These are phyloP conservation scores for Leucoptera coffeella DNA, from an alignment of 2,888 invertebrate genomes.

Conservation along the genomic window DNA sequence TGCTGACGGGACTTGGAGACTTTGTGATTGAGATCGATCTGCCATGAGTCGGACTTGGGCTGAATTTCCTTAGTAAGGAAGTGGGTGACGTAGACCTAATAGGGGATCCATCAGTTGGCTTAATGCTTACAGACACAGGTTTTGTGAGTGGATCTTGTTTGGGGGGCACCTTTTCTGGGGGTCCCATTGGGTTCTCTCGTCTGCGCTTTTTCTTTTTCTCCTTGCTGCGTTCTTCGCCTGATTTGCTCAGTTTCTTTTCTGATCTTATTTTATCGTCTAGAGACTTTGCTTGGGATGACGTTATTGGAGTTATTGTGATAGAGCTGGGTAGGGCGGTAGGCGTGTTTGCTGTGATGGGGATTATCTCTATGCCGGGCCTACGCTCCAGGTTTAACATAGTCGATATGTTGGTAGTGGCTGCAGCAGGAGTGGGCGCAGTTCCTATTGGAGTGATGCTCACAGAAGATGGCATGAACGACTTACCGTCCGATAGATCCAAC, in stretches of 20 bases:
- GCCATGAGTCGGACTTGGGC: constrained; percentile 65
- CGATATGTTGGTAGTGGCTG: constrained; percentile 54
- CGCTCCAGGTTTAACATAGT: constrained; percentile 62
- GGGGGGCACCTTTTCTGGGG: constrained; percentile 73
- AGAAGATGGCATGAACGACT: constrained; percentile 44
- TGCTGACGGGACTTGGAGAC: constrained; percentile 44
- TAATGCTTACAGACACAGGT: constrained; percentile 68
- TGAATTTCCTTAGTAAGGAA: constrained; percentile 62
- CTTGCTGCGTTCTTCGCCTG: constrained; percentile 37
- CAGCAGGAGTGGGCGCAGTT: constrained; percentile 51
- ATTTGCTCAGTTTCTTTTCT: constrained; percentile 38
- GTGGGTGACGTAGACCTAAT: constrained; percentile 62
- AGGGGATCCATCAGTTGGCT: constrained; percentile 59
- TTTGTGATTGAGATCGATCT: constrained; percentile 60
- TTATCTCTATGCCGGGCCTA: constrained; percentile 77
- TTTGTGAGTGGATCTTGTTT: constrained; percentile 67
- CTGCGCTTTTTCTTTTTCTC: constrained; percentile 72
- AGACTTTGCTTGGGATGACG: constrained; percentile 47
- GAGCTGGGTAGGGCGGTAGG: constrained; percentile 67
- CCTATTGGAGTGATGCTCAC: constrained; percentile 46
- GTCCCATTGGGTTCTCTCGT: constrained; percentile 74
- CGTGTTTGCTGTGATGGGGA: constrained; percentile 64
- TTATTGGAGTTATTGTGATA: constrained; percentile 81
- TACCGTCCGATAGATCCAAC: constrained; percentile 51
- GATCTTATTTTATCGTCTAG: constrained; percentile 38